Evolutionary conservation across 2,797 vertebrate genomes (phyloP).

Genomic region (Phylloscopus collybita): DNA sequence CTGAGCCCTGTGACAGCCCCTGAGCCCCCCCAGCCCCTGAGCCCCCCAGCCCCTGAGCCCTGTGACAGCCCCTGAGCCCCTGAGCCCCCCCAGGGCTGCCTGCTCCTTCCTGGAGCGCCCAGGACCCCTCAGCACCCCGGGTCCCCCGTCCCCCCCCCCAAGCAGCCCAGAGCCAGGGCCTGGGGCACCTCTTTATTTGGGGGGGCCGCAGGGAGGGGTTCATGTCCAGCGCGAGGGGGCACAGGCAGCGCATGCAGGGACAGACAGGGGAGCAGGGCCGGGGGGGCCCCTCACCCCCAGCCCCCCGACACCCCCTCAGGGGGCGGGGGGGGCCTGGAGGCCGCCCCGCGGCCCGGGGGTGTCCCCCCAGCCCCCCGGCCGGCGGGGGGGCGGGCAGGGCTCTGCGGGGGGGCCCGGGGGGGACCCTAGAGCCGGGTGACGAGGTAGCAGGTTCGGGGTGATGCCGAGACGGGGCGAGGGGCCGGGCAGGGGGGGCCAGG

Average conservation of each 20-base stretch:
- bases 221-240: background rate
- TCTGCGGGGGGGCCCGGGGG: background rate
- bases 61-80: too few species aligned
- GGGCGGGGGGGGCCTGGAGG: background rate
- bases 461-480: constrained; percentile 87
- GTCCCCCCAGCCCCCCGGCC: background rate
- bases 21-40: background rate
- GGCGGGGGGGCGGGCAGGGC: background rate
- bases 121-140: too few species aligned
- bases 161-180: background rate
- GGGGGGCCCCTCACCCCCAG: background rate
- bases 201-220: background rate
- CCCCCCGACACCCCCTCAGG: background rate
- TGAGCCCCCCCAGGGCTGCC: background rate
- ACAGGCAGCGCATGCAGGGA: background rate
- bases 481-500: constrained; percentile 75
- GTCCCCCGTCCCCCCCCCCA: background rate
- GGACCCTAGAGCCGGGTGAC: constrained; percentile 90
- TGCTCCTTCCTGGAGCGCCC: background rate
- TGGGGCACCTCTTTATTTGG: background rate
- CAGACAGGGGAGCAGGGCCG: background rate
- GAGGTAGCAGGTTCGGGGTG: constrained; percentile 93
- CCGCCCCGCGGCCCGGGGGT: background rate
- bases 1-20: too few species aligned
- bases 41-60: too few species aligned